A percentile compares a stretch with the other conserved stretches of the same genome.
These are phyloP conservation scores for Pogona vitticeps DNA, from an alignment of 2,113 vertebrate species.

Conservation along the genomic window DNA sequence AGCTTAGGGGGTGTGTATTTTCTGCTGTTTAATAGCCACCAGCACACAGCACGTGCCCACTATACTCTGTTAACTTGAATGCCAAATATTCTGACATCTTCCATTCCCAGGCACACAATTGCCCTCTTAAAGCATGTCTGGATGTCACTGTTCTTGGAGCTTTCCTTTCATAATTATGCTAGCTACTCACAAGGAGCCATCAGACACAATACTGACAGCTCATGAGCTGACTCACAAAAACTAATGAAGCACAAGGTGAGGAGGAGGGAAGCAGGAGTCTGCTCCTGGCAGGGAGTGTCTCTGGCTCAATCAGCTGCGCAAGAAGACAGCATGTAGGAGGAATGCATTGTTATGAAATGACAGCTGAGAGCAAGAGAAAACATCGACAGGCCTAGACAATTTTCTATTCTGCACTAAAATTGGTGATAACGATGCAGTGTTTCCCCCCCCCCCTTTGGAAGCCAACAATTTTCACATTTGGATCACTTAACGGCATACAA, in stretches of 20 bases:
- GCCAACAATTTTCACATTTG: not conserved
- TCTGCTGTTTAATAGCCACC: too few relatives aligned
- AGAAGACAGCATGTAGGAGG: not conserved
- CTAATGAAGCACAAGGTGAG: slow-evolving; percentile 62
- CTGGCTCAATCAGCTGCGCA: not conserved
- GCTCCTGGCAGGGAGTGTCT: slow-evolving; percentile 14
- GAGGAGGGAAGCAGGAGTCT: slow-evolving; percentile 35
- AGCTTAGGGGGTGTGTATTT: too few relatives aligned
- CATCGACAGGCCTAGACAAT: not conserved
- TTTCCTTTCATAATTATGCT: slow-evolving; percentile 67
- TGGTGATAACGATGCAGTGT: not conserved
- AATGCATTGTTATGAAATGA: slow-evolving; percentile 10
- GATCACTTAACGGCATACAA: not conserved
- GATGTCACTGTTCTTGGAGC: slow-evolving; percentile 32
- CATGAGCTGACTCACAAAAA: slow-evolving; percentile 61
- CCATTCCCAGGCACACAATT: slow-evolving; percentile 11
- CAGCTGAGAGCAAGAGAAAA: slow-evolving; percentile 32
- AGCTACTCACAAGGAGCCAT: slow-evolving; percentile 59
- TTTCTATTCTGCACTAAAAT: slow-evolving; percentile 8
- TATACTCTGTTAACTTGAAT: too few relatives aligned
- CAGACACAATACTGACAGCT: slow-evolving; percentile 64
- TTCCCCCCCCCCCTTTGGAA: not conserved
- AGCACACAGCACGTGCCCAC: too few relatives aligned
- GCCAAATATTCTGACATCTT: not conserved
- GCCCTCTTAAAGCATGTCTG: slow-evolving; percentile 4